A percentile compares a stretch with the other conserved stretches of the same genome.
These are phyloP conservation scores for Pollicipes pollicipes DNA, from an alignment of 1,140 invertebrate genomes.

Conservation along the genomic window DNA sequence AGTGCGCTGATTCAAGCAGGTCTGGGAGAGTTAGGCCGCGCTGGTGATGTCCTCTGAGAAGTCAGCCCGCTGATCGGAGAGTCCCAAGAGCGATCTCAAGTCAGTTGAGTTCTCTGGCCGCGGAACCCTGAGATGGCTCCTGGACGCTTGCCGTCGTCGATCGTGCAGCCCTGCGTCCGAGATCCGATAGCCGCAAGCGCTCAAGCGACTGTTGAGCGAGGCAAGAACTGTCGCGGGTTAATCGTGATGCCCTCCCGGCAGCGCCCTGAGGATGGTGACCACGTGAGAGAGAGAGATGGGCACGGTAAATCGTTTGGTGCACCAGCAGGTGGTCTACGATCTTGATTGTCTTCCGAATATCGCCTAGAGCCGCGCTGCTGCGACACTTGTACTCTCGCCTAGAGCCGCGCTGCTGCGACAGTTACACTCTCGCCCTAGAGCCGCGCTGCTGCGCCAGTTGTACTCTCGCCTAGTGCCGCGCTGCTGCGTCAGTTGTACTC, in stretches of 20 bases:
- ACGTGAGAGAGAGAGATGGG: constrained; percentile 14
- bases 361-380: too few species aligned
- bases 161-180: constrained; percentile 8
- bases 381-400: too few species aligned
- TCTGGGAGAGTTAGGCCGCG: too few species aligned
- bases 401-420: too few species aligned
- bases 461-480: too few species aligned
- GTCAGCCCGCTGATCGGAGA: constrained; percentile 11
- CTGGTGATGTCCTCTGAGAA: constrained; percentile 13
- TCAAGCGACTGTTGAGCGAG: constrained; percentile 9
- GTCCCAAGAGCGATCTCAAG: constrained; percentile 15
- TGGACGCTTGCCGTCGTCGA: not conserved
- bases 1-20: too few species aligned
- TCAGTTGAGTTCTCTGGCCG: constrained; percentile 14
- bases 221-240: constrained; percentile 9
- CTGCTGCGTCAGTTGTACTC: too few species aligned
- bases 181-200: constrained; percentile 8
- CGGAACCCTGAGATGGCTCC: constrained; percentile 4
- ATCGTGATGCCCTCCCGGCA: constrained; percentile 9
- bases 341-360: constrained; percentile 13
- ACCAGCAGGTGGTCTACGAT: constrained; percentile 18
- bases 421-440: too few species aligned
- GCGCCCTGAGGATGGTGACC: constrained; percentile 3
- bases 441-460: too few species aligned
- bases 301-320: constrained; percentile 10